These are phyloP conservation scores for Philaenus spumarius DNA, from an alignment of 1,140 invertebrate species.

Conservation along the genomic window DNA sequence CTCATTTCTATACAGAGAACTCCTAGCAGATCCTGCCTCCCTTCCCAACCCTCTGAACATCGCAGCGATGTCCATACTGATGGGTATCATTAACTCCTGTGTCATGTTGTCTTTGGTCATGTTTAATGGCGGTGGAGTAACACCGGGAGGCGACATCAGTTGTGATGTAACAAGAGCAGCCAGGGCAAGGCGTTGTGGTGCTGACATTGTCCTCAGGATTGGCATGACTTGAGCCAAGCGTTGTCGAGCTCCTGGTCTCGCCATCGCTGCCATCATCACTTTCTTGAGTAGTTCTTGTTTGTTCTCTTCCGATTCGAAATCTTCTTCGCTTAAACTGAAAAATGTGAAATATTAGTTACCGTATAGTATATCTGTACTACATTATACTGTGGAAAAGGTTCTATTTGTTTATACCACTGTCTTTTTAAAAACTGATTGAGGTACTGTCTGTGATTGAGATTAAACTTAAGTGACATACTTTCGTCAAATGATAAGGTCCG, in stretches of 20 bases:
- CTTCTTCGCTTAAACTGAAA: too few species aligned
- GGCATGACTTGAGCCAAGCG: conserved; percentile 44
- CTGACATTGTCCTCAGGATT: conserved; percentile 52
- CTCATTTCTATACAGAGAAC: neutral
- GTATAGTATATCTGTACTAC: too few species aligned
- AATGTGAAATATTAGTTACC: too few species aligned
- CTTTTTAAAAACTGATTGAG: too few species aligned
- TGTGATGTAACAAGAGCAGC: conserved; percentile 53
- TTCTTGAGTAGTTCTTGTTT: conserved; percentile 29
- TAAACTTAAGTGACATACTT: too few species aligned
- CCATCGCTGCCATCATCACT: conserved; percentile 42
- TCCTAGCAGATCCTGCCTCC: conserved; percentile 1
- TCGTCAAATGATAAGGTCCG: too few species aligned
- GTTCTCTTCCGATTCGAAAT: conserved; percentile 5
- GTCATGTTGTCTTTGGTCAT: conserved; percentile 39
- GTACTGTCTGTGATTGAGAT: too few species aligned
- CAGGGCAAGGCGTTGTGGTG: conserved; percentile 49
- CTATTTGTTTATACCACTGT: too few species aligned
- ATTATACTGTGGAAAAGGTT: too few species aligned
- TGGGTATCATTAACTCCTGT: conserved; percentile 52
- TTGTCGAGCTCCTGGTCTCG: conserved; percentile 41
- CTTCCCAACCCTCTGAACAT: conserved; percentile 41
- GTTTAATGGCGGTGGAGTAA: neutral
- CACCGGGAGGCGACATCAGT: conserved; percentile 37
- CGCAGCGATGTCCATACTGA: conserved; percentile 55